phyloP scores from a whole-genome alignment of 2,113 vertebrate genomes.

The Odontesthes bonariensis region DNA sequence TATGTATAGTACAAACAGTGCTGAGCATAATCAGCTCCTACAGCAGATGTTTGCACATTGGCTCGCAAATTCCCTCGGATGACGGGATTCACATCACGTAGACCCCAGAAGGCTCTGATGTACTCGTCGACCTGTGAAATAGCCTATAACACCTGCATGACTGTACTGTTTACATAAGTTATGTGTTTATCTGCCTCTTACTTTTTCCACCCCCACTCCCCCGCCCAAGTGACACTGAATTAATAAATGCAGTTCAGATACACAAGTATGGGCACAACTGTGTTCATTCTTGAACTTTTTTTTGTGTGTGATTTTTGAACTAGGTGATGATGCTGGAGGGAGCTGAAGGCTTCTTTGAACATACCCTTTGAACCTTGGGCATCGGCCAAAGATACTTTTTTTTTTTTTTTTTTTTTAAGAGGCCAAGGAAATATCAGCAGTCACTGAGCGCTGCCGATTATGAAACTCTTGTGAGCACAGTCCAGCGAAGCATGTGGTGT shows the following conservation, averaged over 20 bases:
- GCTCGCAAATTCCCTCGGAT: not conserved
- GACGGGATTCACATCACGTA: not conserved
- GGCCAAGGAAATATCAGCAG: constrained; percentile 23
- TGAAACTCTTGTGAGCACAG: constrained; percentile 70
- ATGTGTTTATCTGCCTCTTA: not conserved
- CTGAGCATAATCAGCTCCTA: not conserved
- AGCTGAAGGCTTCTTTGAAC: constrained; percentile 18
- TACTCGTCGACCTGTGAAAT: not conserved
- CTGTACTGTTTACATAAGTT: constrained; percentile 14
- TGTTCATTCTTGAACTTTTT: not conserved
- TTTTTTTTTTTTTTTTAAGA: constrained; percentile 25
- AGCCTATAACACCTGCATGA: not conserved
- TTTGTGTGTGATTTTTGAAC: not conserved
- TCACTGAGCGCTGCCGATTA: constrained; percentile 51
- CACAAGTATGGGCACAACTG: not conserved
- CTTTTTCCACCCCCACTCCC: no score
- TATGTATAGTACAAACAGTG: no score
- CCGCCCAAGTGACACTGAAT: not conserved
- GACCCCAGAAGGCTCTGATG: no score
- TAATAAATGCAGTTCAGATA: constrained; percentile 1
- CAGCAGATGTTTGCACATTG: not conserved
- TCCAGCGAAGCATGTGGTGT: constrained; percentile 57
- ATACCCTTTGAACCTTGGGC: constrained; percentile 34
- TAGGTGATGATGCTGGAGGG: not conserved
- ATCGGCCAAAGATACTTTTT: constrained; percentile 9